A percentile compares a stretch with the other conserved stretches of the same genome.
phyloP scores from a whole-genome alignment of 2,888 invertebrate species.

The Euzophera pinguis region DNA sequence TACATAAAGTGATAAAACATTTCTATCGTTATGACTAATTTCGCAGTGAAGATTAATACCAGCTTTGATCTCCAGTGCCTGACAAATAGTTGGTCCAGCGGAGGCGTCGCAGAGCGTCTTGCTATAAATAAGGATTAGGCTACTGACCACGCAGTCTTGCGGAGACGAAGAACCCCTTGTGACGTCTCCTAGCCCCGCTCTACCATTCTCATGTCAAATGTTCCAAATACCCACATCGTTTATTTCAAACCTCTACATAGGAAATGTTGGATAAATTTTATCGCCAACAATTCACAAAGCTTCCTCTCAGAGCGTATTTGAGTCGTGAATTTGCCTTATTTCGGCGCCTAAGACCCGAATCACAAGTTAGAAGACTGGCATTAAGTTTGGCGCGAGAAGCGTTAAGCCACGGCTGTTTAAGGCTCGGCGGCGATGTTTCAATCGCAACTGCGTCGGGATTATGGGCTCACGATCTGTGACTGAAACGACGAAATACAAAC shows the following conservation, averaged over 20 bases:
- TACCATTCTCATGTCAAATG: constrained; percentile 51
- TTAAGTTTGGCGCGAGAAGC: constrained; percentile 63
- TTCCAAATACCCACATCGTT: constrained; percentile 46
- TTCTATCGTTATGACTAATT: constrained; percentile 40
- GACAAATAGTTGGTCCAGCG: constrained; percentile 71
- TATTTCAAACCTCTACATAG: constrained; percentile 34
- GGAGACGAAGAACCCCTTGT: constrained; percentile 52
- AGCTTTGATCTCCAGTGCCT: constrained; percentile 47
- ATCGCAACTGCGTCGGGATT: constrained; percentile 68
- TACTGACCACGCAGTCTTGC: constrained; percentile 70
- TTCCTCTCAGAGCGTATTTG: constrained; percentile 31
- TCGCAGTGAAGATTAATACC: constrained; percentile 66
- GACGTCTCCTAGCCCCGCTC: constrained; percentile 44
- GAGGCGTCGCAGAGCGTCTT: constrained; percentile 73
- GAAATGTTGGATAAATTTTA: constrained; percentile 41
- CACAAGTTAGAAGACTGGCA: constrained; percentile 69
- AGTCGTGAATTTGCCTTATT: constrained; percentile 72
- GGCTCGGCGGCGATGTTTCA: constrained; percentile 65
- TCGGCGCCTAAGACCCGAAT: constrained; percentile 68
- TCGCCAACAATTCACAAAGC: constrained; percentile 39
- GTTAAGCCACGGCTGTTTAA: constrained; percentile 67
- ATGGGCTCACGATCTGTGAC: constrained; percentile 50
- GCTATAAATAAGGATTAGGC: constrained; percentile 79
- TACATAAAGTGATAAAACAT: too few relatives aligned
- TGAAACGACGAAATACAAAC: constrained; percentile 61